Conservation (phyloP, 2,797 vertebrate genomes). For the Oophaga sylvatica region DNA sequence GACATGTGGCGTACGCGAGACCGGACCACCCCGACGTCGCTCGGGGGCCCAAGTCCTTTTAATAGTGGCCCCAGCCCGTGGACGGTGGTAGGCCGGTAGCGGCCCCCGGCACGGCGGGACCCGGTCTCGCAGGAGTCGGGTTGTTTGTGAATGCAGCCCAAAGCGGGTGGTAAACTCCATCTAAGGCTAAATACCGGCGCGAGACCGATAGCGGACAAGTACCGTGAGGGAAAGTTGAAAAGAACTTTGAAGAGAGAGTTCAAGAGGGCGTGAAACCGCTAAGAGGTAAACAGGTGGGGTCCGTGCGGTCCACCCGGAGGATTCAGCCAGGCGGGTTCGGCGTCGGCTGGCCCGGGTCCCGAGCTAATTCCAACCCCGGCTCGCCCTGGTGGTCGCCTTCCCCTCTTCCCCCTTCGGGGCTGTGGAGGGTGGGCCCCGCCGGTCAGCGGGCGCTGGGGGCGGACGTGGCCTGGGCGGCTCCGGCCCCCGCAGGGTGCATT, state of each 20-base stretch:
- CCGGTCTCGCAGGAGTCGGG: slow-evolving; percentile 8
- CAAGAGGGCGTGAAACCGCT: slow-evolving; percentile 71
- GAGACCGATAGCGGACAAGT: slow-evolving; percentile 48
- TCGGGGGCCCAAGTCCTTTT: slow-evolving; percentile 65
- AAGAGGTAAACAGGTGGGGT: slow-evolving; percentile 56
- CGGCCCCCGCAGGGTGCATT: too few species aligned
- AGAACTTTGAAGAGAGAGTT: slow-evolving; percentile 65
- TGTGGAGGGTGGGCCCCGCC: neutral
- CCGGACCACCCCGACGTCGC: slow-evolving; percentile 58
- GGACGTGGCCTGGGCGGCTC: too few species aligned
- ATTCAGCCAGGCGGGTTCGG: slow-evolving; percentile 62
- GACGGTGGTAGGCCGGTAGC: slow-evolving; percentile 58
- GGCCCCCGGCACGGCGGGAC: slow-evolving; percentile 56
- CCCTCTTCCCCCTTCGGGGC: neutral
- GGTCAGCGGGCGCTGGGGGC: too few species aligned
- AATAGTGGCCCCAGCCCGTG: slow-evolving; percentile 58
- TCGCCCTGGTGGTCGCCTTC: neutral
- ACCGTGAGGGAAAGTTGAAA: slow-evolving; percentile 39
- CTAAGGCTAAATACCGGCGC: slow-evolving; percentile 64
- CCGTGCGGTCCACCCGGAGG: slow-evolving; percentile 65
- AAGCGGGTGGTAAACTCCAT: slow-evolving; percentile 60
- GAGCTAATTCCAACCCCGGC: neutral
- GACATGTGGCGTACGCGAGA: slow-evolving; percentile 65
- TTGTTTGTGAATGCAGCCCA: slow-evolving; percentile 38
- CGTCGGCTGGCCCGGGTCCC: neutral